Percentiles rank a stretch among this genome's conserved stretches.
Evolutionary conservation across 1,140 invertebrate species (phyloP).

Genomic region (Penaeus vannamei): DNA sequence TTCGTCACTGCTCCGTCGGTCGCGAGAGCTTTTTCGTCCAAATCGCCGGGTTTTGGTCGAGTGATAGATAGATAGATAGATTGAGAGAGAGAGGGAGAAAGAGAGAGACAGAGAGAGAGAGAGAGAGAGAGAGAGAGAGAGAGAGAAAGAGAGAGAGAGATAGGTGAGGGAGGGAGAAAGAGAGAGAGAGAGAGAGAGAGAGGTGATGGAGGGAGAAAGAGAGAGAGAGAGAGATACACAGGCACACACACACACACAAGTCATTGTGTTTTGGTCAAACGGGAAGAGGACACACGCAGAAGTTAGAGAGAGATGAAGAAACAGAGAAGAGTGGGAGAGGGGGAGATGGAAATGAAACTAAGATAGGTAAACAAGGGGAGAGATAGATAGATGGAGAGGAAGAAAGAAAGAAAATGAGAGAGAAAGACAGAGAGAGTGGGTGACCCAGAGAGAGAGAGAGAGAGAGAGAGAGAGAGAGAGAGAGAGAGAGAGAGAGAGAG

Average conservation of each 20-base stretch:
- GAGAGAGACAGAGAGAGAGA: no score
- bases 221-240: no score
- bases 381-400: background rate
- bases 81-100: background rate
- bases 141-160: no score
- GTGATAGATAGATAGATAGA: background rate
- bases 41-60: background rate
- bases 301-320: background rate
- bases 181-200: background rate
- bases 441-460: background rate
- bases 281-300: no score
- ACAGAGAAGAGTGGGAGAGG: background rate
- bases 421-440: no score
- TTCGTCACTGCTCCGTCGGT: constrained; percentile 33
- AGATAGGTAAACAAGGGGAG: background rate
- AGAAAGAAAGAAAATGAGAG: no score
- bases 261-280: no score
- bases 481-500: no score
- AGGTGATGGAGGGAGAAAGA: no score
- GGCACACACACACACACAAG: no score
- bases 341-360: background rate
- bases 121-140: no score
- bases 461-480: background rate
- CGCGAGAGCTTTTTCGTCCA: background rate
- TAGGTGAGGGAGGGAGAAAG: no score